These are phyloP conservation scores for Akabosia matsudoensis DNA, from an alignment of 1,140 invertebrate genomes.

Conservation along the genomic window DNA sequence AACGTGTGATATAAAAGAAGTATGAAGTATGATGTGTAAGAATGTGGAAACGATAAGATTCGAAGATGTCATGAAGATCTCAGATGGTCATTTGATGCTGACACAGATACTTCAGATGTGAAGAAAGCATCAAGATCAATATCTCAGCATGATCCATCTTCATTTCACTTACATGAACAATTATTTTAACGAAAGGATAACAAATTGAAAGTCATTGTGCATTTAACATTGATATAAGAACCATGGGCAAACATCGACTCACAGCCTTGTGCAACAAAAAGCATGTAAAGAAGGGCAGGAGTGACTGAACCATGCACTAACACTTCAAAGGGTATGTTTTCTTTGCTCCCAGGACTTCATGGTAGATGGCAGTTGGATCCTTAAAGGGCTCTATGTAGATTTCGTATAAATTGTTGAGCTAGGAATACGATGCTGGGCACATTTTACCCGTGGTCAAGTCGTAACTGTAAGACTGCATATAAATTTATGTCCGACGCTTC, in stretches of 20 bases:
- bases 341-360: too few species aligned
- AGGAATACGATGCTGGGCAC: too few species aligned
- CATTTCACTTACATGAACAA: not conserved
- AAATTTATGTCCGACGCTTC: too few species aligned
- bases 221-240: not conserved
- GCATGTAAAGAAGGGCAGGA: not conserved
- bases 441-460: too few species aligned
- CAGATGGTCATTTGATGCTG: not conserved
- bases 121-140: conserved; percentile 5
- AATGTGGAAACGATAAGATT: conserved; percentile 1
- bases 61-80: not conserved
- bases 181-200: not conserved
- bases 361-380: too few species aligned
- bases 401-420: too few species aligned
- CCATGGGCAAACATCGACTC: not conserved
- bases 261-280: not conserved
- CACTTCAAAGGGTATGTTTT: too few species aligned
- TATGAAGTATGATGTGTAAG: too few species aligned
- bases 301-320: too few species aligned
- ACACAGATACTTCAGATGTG: conserved; percentile 1
- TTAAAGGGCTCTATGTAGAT: too few species aligned
- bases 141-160: not conserved
- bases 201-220: not conserved
- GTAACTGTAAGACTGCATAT: too few species aligned
- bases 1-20: too few species aligned